phyloP scores from a whole-genome alignment of 2,797 vertebrate genomes.

The Prionace glauca region DNA sequence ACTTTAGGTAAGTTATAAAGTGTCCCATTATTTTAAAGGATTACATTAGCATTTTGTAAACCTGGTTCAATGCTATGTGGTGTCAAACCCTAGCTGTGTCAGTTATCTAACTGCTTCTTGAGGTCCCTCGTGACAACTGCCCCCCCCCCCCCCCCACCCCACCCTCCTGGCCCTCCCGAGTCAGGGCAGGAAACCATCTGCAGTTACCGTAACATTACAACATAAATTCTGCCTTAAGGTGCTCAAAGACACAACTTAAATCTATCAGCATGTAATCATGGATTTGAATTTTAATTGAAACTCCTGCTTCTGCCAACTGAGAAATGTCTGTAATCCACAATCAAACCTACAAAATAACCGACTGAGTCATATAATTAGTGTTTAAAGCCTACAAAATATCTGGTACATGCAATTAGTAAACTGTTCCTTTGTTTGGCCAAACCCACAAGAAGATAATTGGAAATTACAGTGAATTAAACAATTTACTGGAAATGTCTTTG shows the following conservation, averaged over 20 bases:
- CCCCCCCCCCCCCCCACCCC: background rate
- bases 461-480: background rate
- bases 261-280: background rate
- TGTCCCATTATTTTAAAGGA: background rate
- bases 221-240: background rate
- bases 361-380: background rate
- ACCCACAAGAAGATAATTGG: background rate
- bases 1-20: background rate
- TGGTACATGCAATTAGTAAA: background rate
- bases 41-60: background rate
- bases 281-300: background rate
- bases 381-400: slow-evolving; percentile 25
- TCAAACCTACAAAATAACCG: background rate
- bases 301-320: background rate
- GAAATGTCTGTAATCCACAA: background rate
- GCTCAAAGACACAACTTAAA: background rate
- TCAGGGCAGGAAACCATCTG: background rate
- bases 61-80: background rate
- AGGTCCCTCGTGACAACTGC: background rate
- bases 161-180: no score
- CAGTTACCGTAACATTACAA: background rate
- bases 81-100: background rate
- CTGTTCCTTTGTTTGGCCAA: background rate
- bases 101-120: background rate
- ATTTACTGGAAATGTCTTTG: background rate